Base-by-base conservation (phyloP, 2,113 vertebrate species). In the Myotis brandtii region DNA sequence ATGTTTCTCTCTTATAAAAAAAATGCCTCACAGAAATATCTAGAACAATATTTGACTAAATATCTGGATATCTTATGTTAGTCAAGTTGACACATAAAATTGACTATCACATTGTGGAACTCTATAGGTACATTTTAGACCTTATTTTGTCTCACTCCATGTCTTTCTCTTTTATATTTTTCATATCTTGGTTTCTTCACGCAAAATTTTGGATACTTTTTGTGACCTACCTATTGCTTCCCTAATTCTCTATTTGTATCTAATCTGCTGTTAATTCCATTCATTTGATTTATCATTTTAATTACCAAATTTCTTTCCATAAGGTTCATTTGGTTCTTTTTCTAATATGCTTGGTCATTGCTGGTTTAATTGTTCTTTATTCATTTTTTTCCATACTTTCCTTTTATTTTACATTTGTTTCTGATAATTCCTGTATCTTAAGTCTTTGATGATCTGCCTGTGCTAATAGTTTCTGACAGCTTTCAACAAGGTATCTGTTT, bases 321-420 rank as follows among this genome's bases (percentile, higher is more conserved):
- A 77, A 84, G 37, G 12, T 83, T 91, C 59, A 56, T 69, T 85
- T 85, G 62, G 14, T 83, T 83, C 17, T 62, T 62, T 91, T 59
- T 81, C 52, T 84, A 52, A 70, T 23, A 64, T 64, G n/a, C 2
- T 54, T 87, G 12, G 30, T 76, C 23, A 69, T 87, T 95, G 34
- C 32, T 86, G 67, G 16, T 46, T 73, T 46, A 73, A 67, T 59
- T 67, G 67, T 54, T 86, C 43, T 82, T 91, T 70, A 70, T 20
- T 54, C 23, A 70, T 77, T n/a, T 96, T 94, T 40, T 3, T 1
- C 30, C 80, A 48, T 54, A 84, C 4, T 25, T 89, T 88, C 72
- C 59, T 91, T 70, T 89, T 50, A 94, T 48, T 94, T 92, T 73
- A 80, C 48, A 80, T 92, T 92, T 12, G 1, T 82, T 94, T 87